Evolutionary conservation across 2,888 invertebrate genomes (phyloP).

Genomic region (Cepaea hortensis): DNA sequence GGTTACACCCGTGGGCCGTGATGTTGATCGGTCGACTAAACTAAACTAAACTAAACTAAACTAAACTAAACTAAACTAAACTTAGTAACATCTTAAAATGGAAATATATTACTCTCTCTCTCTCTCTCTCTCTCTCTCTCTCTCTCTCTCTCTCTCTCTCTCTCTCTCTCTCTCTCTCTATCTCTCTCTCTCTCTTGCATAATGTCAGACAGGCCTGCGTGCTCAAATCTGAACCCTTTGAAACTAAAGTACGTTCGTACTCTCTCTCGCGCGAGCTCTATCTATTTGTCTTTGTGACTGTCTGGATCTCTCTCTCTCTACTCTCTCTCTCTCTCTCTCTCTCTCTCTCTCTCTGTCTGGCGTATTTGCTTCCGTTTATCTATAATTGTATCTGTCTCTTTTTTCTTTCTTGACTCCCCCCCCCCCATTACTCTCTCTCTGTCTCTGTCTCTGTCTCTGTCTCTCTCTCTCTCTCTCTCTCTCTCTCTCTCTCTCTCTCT

Average conservation of each 20-base stretch:
- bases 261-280: neutral
- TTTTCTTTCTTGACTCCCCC: neutral
- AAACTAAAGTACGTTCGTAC: too few relatives aligned
- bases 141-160: constrained; percentile 35
- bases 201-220: neutral
- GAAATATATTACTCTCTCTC: too few relatives aligned
- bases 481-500: constrained; percentile 2
- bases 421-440: neutral
- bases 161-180: constrained; percentile 25
- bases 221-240: too few relatives aligned
- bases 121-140: neutral
- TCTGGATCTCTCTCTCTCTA: constrained; percentile 19
- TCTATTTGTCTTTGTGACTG: constrained; percentile 8
- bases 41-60: too few relatives aligned
- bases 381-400: neutral
- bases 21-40: too few relatives aligned
- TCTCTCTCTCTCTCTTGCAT: neutral
- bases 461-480: constrained; percentile 8
- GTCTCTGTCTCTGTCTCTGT: neutral
- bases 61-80: too few relatives aligned
- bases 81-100: too few relatives aligned
- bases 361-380: too few relatives aligned
- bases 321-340: too few relatives aligned
- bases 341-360: too few relatives aligned
- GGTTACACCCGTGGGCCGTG: too few relatives aligned